These are phyloP conservation scores for Ichneumoninae sp. DNA, from an alignment of 2,888 invertebrate species.

Conservation along the genomic window DNA sequence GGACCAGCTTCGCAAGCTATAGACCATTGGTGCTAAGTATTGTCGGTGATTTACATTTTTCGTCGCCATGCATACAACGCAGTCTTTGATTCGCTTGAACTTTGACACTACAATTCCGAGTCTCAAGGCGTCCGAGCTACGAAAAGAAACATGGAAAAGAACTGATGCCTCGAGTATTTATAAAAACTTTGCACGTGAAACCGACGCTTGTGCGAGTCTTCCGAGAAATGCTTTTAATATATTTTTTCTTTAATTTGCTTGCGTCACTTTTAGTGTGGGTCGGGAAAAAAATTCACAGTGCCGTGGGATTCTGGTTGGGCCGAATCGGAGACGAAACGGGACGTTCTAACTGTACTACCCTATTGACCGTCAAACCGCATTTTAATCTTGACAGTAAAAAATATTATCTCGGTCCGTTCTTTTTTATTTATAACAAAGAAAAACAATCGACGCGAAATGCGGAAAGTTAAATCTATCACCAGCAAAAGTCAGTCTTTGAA, in stretches of 20 bases:
- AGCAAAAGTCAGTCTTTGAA: no score
- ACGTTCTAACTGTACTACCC: constrained; percentile 53
- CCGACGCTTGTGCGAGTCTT: background rate
- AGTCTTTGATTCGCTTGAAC: constrained; percentile 25
- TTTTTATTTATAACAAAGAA: background rate
- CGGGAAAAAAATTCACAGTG: background rate
- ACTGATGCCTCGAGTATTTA: background rate
- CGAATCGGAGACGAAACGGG: constrained; percentile 54
- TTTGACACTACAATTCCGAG: constrained; percentile 14
- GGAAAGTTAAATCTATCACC: background rate
- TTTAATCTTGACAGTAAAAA: constrained; percentile 37
- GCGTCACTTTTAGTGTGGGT: background rate
- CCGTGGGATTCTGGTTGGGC: constrained; percentile 51
- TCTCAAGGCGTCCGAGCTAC: constrained; percentile 46
- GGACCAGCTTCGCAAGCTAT: background rate
- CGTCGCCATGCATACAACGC: background rate
- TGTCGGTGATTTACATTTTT: constrained; percentile 1
- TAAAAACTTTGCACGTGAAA: background rate
- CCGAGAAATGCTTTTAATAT: no score
- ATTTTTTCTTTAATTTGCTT: background rate
- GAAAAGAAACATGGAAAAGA: background rate
- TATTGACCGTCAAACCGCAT: constrained; percentile 54
- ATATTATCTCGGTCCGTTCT: background rate
- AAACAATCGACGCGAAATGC: background rate
- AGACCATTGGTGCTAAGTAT: constrained; percentile 2